Base-by-base conservation (phyloP, 1,140 invertebrate genomes). In the Leptopilina boulardi region DNA sequence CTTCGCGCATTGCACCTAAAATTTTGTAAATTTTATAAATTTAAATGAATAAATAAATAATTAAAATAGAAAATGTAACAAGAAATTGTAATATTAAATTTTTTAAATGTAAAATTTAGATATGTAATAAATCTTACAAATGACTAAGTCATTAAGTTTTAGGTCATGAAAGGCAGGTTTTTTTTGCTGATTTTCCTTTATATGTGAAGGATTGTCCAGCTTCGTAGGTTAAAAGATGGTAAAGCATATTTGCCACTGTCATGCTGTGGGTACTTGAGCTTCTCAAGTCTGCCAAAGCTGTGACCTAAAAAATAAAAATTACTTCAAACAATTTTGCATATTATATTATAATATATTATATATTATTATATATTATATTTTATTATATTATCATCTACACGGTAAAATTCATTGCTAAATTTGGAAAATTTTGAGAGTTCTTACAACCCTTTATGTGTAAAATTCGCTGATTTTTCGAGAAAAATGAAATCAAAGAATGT, bases 51-150 rank as follows among this genome's bases (percentile, higher is more conserved):
- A 34, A 34, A 34, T n/a, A n/a, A n/a, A n/a, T n/a, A n/a, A n/a
- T n/a, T n/a, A n/a, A n/a, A n/a, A n/a, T n/a, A n/a, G 41, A 42
- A 42, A 42, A 41, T 42, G 3, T 42, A 4, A 42, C 13, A 11
- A 42, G 1, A 42, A 6, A 11, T 42, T 42, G 41, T 42, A 9
- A 42, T 2, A 42, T 42, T 42, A 4, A 42, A 42, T 4, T 42
- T 4, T 6, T 42, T 11, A 42, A 42, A 42, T 1, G 41, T 2
- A 47, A 47, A n/a, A 15, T 47, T 47, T n/a, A 15, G 13, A 15
- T n/a, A n/a, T 47, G 44, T 47, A 47, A 47, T 47, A 47, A n/a
- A 15, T 47, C 44, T 47, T 47, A 47, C 44, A n/a, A 47, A 47
- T n/a, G 15, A 47, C 15, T 47, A 47, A n/a, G 15, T 1, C 0